phyloP scores from a whole-genome alignment of 2,797 vertebrate genomes.

The Mormyrops boulengeri region DNA sequence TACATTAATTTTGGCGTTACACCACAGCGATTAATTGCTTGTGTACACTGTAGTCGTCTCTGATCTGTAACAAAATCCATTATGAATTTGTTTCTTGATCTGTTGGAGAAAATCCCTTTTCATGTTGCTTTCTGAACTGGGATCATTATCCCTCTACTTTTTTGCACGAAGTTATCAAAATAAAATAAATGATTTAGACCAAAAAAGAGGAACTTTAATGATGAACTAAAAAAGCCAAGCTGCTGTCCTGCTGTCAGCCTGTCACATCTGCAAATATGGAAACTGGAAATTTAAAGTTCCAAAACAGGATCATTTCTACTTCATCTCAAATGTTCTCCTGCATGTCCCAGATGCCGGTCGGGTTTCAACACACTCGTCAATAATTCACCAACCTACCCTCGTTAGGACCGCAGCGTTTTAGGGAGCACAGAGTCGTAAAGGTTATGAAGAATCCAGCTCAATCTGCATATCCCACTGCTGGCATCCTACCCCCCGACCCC shows the following conservation, averaged over 20 bases:
- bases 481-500: background rate
- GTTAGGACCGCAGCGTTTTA: background rate
- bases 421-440: background rate
- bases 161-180: background rate
- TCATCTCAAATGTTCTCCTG: background rate
- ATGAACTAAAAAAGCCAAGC: background rate
- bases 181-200: background rate
- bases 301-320: background rate
- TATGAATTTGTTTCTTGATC: background rate
- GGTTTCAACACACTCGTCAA: background rate
- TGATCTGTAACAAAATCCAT: background rate
- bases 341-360: background rate
- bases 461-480: background rate
- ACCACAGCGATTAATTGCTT: background rate
- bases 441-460: background rate
- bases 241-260: background rate
- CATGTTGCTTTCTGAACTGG: background rate
- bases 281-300: background rate
- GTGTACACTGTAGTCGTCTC: background rate
- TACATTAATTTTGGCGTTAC: background rate
- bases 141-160: background rate
- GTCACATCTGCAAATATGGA: background rate
- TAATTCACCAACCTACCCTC: background rate
- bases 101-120: background rate
- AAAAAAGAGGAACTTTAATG: background rate